phyloP scores from a whole-genome alignment of 2,888 invertebrate species.

The Acleris literana region DNA sequence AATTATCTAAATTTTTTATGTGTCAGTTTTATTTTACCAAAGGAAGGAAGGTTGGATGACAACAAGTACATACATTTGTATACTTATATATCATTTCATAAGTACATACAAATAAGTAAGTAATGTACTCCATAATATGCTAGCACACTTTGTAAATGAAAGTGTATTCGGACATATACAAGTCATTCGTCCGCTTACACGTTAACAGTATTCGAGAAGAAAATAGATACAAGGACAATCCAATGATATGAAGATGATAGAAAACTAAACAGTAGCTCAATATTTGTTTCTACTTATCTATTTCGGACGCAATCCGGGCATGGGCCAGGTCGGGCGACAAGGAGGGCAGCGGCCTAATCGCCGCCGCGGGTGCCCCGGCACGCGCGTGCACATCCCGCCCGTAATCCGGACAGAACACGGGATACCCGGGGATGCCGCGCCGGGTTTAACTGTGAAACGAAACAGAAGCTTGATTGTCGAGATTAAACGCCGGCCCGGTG shows the following conservation, averaged over 20 bases:
- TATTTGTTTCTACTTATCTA: constrained; percentile 66
- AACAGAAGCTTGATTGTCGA: constrained; percentile 74
- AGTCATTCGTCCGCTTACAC: neutral
- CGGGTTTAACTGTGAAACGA: constrained; percentile 71
- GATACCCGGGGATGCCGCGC: constrained; percentile 43
- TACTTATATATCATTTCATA: neutral
- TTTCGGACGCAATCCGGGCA: constrained; percentile 52
- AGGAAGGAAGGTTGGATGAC: too few species aligned
- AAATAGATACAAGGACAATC: constrained; percentile 19
- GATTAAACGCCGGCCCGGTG: constrained; percentile 63
- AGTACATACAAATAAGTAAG: neutral
- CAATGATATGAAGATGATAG: constrained; percentile 25
- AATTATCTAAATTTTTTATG: too few species aligned
- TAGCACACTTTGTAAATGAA: neutral
- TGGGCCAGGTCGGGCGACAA: constrained; percentile 58
- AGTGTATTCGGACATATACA: neutral
- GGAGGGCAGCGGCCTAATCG: constrained; percentile 76
- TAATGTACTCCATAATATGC: neutral
- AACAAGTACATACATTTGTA: too few species aligned
- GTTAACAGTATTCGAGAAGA: neutral
- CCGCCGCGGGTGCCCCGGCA: constrained; percentile 68
- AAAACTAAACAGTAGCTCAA: constrained; percentile 44
- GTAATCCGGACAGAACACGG: constrained; percentile 59
- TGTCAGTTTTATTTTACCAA: too few species aligned
- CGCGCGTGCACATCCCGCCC: constrained; percentile 66